phyloP scores from a whole-genome alignment of 2,797 vertebrate genomes.

The Carapus acus region DNA sequence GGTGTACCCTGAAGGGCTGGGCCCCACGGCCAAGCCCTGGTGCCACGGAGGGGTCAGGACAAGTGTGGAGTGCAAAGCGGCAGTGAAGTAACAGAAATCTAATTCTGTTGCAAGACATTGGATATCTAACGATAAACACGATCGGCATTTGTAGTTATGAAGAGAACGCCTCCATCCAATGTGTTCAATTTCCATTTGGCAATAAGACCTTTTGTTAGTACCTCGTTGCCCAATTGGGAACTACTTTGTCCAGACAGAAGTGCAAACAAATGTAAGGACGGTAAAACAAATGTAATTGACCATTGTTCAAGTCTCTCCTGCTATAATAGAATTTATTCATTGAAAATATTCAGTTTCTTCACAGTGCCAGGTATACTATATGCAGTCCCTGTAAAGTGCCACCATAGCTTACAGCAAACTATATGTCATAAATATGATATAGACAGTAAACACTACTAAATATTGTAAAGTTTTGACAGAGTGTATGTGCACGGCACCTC shows the following conservation, averaged over 20 bases:
- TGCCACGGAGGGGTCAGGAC: constrained; percentile 18
- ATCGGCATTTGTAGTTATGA: too few species aligned
- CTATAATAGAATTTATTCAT: too few species aligned
- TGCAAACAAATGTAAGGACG: too few species aligned
- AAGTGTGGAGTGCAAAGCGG: background rate
- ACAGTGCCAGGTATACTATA: constrained; percentile 18
- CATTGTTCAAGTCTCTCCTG: too few species aligned
- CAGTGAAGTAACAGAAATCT: background rate
- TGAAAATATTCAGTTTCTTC: too few species aligned
- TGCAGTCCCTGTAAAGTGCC: constrained; percentile 20
- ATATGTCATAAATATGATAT: background rate
- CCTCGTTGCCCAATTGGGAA: too few species aligned
- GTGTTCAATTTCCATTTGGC: background rate
- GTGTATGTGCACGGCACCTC: constrained; percentile 16
- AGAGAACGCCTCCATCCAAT: background rate
- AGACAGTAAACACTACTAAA: constrained; percentile 20
- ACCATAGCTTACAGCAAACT: constrained; percentile 1
- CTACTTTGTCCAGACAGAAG: too few species aligned
- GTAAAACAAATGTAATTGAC: too few species aligned
- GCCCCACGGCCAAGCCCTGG: constrained; percentile 3
- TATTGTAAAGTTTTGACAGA: constrained; percentile 34
- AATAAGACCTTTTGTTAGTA: background rate
- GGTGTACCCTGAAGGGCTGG: constrained; percentile 16
- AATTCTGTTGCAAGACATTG: background rate
- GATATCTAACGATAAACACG: too few species aligned